Percentiles rank a stretch among this genome's conserved stretches.
phyloP scores from a whole-genome alignment of 2,888 invertebrate species.

The Apantesis nais region DNA sequence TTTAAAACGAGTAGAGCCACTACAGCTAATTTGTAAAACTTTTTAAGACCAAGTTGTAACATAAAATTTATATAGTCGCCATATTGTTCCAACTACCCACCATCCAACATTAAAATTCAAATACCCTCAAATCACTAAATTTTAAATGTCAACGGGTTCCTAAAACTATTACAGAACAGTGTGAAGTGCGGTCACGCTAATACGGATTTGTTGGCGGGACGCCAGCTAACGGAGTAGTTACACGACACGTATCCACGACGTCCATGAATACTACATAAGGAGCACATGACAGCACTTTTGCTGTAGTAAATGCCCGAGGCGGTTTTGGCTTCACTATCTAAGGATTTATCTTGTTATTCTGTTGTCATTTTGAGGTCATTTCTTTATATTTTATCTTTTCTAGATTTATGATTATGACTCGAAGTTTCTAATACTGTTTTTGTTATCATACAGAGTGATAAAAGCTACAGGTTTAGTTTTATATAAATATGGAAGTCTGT shows the following conservation, averaged over 20 bases:
- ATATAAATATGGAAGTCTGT: background rate
- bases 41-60: background rate
- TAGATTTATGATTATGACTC: conserved; percentile 8
- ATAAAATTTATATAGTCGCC: conserved; percentile 1
- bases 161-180: conserved; percentile 47
- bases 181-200: conserved; percentile 56
- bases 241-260: conserved; percentile 35
- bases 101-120: conserved; percentile 17
- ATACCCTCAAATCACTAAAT: conserved; percentile 16
- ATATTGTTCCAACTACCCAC: conserved; percentile 11
- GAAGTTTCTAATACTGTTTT: background rate
- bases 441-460: background rate
- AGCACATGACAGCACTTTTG: conserved; percentile 43
- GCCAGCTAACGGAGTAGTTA: conserved; percentile 61
- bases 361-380: conserved; percentile 13
- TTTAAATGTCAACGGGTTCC: conserved; percentile 17
- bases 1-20: background rate
- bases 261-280: conserved; percentile 45
- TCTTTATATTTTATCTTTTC: conserved; percentile 8
- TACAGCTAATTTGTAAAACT: background rate
- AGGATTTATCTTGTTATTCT: conserved; percentile 35
- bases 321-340: conserved; percentile 33
- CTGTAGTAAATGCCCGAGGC: conserved; percentile 33
- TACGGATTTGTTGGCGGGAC: conserved; percentile 69
- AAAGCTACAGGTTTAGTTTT: background rate